Conservation (phyloP, 2,113 vertebrate genomes). For the Gobiocypris rarus region DNA sequence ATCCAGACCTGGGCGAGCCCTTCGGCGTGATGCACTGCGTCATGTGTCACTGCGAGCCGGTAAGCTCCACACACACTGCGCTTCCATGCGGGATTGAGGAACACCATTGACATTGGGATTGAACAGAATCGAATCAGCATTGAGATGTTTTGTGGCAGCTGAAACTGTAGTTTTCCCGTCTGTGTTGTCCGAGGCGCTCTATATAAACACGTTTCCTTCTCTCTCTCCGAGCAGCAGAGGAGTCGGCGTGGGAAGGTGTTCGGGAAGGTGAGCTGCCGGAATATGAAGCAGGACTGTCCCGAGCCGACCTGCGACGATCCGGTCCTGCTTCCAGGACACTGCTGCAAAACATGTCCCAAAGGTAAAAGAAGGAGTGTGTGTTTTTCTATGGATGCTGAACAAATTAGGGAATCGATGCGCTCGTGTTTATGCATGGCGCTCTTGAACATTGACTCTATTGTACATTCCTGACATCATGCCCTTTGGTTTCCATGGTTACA, state of each 20-base stretch:
- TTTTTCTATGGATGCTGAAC: conserved; percentile 66
- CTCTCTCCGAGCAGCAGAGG: conserved; percentile 71
- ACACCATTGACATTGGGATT: no score
- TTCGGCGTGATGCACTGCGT: conserved; percentile 96
- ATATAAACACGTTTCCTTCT: neutral
- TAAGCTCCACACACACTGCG: conserved; percentile 70
- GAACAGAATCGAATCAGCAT: neutral
- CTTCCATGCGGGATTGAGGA: no score
- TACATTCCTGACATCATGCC: neutral
- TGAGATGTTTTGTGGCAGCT: no score
- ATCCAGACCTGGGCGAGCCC: conserved; percentile 93
- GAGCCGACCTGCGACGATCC: conserved; percentile 80
- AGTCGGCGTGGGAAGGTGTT: conserved; percentile 75
- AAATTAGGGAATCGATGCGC: no score
- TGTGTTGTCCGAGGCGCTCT: no score
- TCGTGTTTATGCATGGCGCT: conserved; percentile 15
- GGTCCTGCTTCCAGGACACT: conserved; percentile 86
- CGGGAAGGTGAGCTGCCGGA: conserved; percentile 86
- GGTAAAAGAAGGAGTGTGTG: conserved; percentile 74
- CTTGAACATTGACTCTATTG: conserved; percentile 2
- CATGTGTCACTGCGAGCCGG: conserved; percentile 89
- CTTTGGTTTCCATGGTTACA: conserved; percentile 38
- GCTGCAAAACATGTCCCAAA: conserved; percentile 90
- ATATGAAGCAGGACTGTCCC: conserved; percentile 92
- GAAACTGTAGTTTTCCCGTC: no score